Percentiles rank a stretch among this genome's conserved stretches.
Conservation (phyloP, 2,113 vertebrate genomes). For the Salvelinus alpinus region DNA sequence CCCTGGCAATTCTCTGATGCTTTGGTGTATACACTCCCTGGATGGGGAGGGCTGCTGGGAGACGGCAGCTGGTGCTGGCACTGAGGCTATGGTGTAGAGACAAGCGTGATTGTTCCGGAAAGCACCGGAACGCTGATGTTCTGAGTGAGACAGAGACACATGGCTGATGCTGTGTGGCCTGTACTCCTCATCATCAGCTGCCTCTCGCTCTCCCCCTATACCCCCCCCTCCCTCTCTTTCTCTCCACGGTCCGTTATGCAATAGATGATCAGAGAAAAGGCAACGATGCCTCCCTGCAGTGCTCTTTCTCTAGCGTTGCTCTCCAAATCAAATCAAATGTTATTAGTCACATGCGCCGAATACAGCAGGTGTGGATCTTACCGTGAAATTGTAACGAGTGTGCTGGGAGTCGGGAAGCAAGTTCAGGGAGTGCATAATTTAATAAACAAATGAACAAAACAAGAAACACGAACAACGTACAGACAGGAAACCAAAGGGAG, state of each 20-base stretch:
- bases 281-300: background rate
- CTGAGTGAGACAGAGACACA: constrained; percentile 41
- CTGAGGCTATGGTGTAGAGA: constrained; percentile 40
- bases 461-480: no score
- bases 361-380: no score
- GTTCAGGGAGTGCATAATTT: no score
- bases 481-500: no score
- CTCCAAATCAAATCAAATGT: no score
- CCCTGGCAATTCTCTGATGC: constrained; percentile 36
- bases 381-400: no score
- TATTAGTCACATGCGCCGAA: no score
- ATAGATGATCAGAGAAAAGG: background rate
- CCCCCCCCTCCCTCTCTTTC: no score
- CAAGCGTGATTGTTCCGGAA: constrained; percentile 45
- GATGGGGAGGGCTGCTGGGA: constrained; percentile 34
- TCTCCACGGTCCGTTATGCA: background rate
- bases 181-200: constrained; percentile 33
- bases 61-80: constrained; percentile 36
- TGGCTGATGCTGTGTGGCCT: constrained; percentile 39
- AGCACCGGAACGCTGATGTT: constrained; percentile 42
- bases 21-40: constrained; percentile 20
- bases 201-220: background rate
- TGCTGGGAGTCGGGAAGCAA: no score
- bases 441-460: no score
- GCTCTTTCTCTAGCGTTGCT: no score